Conservation (phyloP, 2,113 vertebrate genomes). For the Callaeas wilsoni region DNA sequence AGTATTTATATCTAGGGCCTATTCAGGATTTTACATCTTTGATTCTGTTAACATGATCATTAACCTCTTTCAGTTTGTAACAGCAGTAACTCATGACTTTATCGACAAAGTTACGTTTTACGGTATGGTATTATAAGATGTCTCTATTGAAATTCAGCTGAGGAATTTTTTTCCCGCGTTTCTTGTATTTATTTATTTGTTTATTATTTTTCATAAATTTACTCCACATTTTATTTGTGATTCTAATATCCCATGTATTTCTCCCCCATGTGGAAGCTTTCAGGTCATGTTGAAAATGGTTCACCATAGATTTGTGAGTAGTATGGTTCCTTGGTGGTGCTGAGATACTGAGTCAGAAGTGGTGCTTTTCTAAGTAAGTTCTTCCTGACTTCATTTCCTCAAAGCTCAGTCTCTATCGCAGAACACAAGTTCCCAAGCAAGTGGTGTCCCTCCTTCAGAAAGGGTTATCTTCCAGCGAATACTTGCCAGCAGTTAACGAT, state of each 20-base stretch:
- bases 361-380: neutral
- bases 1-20: neutral
- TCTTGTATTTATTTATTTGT: neutral
- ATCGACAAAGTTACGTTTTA: neutral
- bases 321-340: neutral
- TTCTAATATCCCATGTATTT: neutral
- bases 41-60: neutral
- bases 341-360: neutral
- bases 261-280: neutral
- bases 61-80: neutral
- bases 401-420: neutral
- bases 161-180: neutral
- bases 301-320: neutral
- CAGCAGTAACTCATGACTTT: neutral
- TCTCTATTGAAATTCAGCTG: neutral
- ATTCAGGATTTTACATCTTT: neutral
- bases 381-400: neutral
- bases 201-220: neutral
- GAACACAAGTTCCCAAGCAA: neutral
- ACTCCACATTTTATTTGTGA: neutral
- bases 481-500: neutral
- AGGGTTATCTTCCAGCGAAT: neutral
- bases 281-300: neutral
- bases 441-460: neutral
- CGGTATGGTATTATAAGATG: neutral